phyloP scores from a whole-genome alignment of 1,140 invertebrate species.

The Pseudachorutes palmiensis region DNA sequence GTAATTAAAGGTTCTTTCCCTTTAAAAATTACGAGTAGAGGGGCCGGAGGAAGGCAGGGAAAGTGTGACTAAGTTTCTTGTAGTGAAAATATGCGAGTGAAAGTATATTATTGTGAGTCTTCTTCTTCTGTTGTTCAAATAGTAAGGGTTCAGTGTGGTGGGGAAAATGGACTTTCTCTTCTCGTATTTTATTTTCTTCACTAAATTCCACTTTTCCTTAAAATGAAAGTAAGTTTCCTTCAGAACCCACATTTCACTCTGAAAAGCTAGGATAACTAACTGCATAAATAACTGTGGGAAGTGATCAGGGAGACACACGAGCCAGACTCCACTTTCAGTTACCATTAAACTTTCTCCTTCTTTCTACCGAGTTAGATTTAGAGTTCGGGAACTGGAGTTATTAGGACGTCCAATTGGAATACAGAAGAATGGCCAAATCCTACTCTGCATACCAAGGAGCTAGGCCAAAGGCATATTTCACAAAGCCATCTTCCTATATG shows the following conservation, averaged over 20 bases:
- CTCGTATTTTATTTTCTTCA: not conserved
- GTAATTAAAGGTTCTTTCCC: not conserved
- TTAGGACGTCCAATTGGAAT: conserved; percentile 1
- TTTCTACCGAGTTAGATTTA: too few relatives aligned
- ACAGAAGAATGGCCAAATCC: not conserved
- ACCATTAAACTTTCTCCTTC: not conserved
- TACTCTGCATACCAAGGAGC: not conserved
- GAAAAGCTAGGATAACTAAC: not conserved
- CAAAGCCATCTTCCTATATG: too few relatives aligned
- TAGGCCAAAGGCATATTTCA: not conserved
- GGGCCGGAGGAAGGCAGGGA: not conserved
- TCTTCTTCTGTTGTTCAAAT: not conserved
- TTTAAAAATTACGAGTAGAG: not conserved
- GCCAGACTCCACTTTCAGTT: not conserved
- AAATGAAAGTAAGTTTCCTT: conserved; percentile 2
- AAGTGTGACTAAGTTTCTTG: not conserved
- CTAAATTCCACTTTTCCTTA: conserved; percentile 2
- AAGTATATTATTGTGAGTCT: conserved; percentile 1
- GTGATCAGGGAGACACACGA: not conserved
- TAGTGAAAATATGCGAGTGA: not conserved
- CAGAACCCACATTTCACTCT: not conserved
- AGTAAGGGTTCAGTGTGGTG: not conserved
- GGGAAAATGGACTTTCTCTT: not conserved
- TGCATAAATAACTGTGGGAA: not conserved
- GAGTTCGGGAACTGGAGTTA: not conserved